Conservation (phyloP, 2,797 vertebrate genomes). For the Xerus rutilus region DNA sequence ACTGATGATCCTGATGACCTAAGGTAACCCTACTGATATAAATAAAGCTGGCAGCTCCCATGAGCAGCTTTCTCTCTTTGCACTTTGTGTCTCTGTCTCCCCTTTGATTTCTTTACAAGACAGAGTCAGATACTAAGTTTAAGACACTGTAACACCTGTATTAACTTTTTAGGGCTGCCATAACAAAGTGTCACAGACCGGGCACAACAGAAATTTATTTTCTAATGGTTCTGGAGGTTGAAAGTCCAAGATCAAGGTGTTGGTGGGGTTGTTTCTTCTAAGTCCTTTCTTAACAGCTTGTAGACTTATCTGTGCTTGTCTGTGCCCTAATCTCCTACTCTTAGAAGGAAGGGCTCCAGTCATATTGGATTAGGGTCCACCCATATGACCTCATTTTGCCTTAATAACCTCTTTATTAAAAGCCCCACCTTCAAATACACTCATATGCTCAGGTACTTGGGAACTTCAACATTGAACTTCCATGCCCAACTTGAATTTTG, state of each 20-base stretch:
- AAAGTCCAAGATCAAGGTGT: too few relatives aligned
- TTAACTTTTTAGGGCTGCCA: neutral
- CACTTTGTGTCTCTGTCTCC: too few relatives aligned
- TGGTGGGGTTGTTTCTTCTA: too few relatives aligned
- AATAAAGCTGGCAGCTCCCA: too few relatives aligned
- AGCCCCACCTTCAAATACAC: neutral
- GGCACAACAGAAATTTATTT: too few relatives aligned
- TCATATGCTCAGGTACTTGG: neutral
- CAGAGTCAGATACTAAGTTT: neutral
- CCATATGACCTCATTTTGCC: neutral
- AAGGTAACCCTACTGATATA: too few relatives aligned
- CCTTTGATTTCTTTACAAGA: neutral
- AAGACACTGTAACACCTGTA: neutral
- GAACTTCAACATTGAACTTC: neutral
- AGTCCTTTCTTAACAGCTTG: neutral
- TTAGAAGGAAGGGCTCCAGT: neutral
- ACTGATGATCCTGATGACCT: too few relatives aligned
- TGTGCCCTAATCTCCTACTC: neutral
- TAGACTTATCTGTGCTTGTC: neutral
- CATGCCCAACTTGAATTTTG: neutral
- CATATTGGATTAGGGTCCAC: neutral
- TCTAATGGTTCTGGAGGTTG: too few relatives aligned
- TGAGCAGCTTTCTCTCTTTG: too few relatives aligned
- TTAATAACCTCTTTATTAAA: neutral
- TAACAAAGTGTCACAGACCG: too few relatives aligned